Percentiles rank a stretch among this genome's conserved stretches.
These are phyloP conservation scores for Didymodactylos carnosus DNA, from an alignment of 2,888 invertebrate species.

Conservation along the genomic window DNA sequence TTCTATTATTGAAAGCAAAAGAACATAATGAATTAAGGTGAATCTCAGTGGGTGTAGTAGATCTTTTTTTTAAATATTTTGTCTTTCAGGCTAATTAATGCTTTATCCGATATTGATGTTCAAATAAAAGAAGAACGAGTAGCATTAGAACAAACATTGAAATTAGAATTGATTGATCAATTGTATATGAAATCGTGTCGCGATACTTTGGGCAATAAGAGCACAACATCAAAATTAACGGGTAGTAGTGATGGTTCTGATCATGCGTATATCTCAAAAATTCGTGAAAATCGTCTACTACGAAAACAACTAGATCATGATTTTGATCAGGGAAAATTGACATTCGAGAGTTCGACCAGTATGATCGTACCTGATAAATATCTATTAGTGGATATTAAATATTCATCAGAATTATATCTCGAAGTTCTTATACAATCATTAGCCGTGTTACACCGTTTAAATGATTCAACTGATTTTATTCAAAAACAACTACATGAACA, in stretches of 20 bases:
- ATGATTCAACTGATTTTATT: background rate
- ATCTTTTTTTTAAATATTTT: no score
- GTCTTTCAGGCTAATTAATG: no score
- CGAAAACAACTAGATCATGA: background rate
- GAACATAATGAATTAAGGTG: background rate
- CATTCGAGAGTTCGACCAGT: background rate
- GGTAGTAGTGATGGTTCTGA: background rate
- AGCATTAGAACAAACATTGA: background rate
- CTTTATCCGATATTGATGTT: background rate
- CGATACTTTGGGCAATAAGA: background rate
- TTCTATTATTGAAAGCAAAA: background rate
- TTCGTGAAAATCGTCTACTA: background rate
- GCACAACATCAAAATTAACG: background rate
- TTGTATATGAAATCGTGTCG: background rate
- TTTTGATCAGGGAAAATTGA: background rate
- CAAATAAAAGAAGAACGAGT: background rate
- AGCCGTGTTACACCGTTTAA: background rate
- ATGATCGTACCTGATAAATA: background rate
- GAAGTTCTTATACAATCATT: background rate
- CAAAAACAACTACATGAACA: slow-evolving; percentile 1
- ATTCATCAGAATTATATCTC: background rate
- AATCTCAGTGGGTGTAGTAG: no score
- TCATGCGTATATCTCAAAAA: background rate
- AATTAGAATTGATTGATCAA: background rate
- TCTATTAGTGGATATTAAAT: background rate